These are phyloP conservation scores for Plumapathes pennacea DNA, from an alignment of 92 coral and sea anemone species.

Conservation along the genomic window DNA sequence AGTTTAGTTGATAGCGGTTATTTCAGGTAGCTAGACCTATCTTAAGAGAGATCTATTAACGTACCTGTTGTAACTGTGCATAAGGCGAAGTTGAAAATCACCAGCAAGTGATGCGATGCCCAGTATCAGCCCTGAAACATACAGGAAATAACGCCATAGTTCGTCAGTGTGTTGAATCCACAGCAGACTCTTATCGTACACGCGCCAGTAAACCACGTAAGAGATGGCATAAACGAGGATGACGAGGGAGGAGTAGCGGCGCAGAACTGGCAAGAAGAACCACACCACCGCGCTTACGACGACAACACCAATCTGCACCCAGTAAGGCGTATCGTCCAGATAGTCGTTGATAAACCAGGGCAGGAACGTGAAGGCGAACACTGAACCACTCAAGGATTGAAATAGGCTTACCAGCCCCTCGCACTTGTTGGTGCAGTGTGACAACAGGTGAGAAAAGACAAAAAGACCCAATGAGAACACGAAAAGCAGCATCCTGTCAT, in stretches of 20 bases:
- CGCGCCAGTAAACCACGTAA: slow-evolving; percentile 77
- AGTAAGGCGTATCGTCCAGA: slow-evolving; percentile 43
- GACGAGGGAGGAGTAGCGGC: slow-evolving; percentile 61
- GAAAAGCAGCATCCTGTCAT: too few relatives aligned
- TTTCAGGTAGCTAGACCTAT: too few relatives aligned
- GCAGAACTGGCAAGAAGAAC: slow-evolving; percentile 78
- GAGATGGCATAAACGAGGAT: slow-evolving; percentile 65
- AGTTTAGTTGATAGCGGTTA: too few relatives aligned
- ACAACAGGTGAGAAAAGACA: too few relatives aligned
- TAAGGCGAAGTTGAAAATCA: slow-evolving; percentile 54
- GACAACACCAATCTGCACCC: slow-evolving; percentile 56
- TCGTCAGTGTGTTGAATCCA: slow-evolving; percentile 24
- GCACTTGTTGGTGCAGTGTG: too few relatives aligned
- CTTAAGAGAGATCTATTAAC: too few relatives aligned
- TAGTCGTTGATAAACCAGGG: slow-evolving; percentile 85
- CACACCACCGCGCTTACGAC: slow-evolving; percentile 69
- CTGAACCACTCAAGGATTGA: slow-evolving; percentile 39
- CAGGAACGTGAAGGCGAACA: slow-evolving; percentile 44
- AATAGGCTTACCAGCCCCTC: too few relatives aligned
- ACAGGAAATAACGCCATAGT: slow-evolving; percentile 41
- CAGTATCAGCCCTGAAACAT: slow-evolving; percentile 56
- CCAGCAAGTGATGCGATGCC: slow-evolving; percentile 81
- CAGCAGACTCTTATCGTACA: slow-evolving; percentile 40
- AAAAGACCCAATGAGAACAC: too few relatives aligned
- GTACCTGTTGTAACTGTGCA: slow-evolving; percentile 72